These are phyloP conservation scores for Leptodactylus fallax DNA, from an alignment of 2,797 vertebrate species.

Conservation along the genomic window DNA sequence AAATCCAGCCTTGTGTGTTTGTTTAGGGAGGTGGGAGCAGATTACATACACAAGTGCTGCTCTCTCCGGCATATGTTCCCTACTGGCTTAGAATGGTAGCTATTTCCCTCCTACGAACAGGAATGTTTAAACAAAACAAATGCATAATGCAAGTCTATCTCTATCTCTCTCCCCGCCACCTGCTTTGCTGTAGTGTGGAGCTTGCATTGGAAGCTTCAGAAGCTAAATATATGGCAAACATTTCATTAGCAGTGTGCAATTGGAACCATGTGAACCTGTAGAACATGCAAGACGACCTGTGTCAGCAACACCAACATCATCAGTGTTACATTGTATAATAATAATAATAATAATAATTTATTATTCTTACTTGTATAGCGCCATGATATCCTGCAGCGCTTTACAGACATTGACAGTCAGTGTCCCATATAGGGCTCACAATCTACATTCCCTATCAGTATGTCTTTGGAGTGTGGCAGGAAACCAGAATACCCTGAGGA, in stretches of 20 bases:
- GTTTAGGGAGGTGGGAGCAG: conserved; percentile 19
- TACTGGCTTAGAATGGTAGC: conserved; percentile 44
- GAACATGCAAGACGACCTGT: background rate
- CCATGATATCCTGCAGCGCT: too few relatives aligned
- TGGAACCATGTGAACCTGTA: background rate
- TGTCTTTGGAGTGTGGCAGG: too few relatives aligned
- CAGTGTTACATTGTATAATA: background rate
- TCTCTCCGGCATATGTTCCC: conserved; percentile 35
- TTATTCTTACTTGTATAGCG: too few relatives aligned
- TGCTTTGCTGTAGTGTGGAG: conserved; percentile 16
- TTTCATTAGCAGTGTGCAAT: background rate
- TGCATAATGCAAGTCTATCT: background rate
- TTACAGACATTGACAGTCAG: too few relatives aligned
- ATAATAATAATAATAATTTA: background rate
- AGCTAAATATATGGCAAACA: background rate
- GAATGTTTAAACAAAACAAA: conserved; percentile 49
- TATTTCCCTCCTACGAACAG: conserved; percentile 25
- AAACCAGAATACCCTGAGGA: too few relatives aligned
- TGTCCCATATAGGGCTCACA: too few relatives aligned
- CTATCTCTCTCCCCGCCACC: conserved; percentile 9
- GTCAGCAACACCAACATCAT: background rate
- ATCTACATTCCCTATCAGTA: too few relatives aligned
- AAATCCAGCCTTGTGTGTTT: conserved; percentile 24
- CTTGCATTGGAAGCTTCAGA: background rate
- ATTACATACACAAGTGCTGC: background rate